These are phyloP conservation scores for Drosophila nannoptera DNA, from an alignment of 1,140 invertebrate genomes.

Conservation along the genomic window DNA sequence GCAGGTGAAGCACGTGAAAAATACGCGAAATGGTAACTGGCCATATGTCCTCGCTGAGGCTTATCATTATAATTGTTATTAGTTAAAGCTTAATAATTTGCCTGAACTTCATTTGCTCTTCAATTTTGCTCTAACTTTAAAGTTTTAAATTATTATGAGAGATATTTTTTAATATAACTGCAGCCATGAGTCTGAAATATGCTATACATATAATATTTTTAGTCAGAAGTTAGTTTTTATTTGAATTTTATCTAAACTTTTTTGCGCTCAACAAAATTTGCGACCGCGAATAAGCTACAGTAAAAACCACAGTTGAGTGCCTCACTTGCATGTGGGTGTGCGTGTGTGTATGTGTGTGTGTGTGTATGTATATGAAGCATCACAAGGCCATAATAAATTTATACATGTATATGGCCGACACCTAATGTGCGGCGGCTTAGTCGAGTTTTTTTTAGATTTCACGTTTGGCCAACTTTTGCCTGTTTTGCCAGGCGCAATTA, in stretches of 20 bases:
- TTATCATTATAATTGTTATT: too few relatives aligned
- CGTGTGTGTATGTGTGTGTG: slow-evolving; percentile 1
- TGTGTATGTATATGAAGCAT: slow-evolving; percentile 31
- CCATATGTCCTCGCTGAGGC: too few relatives aligned
- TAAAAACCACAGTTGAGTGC: slow-evolving; percentile 27
- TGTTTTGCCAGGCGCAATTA: slow-evolving; percentile 58
- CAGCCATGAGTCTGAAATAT: too few relatives aligned
- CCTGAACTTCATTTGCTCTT: too few relatives aligned
- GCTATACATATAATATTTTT: neutral
- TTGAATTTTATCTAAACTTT: neutral
- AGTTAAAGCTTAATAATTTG: too few relatives aligned
- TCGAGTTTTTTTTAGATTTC: slow-evolving; percentile 52
- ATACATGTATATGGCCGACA: slow-evolving; percentile 63
- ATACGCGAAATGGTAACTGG: neutral
- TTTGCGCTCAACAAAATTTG: slow-evolving; percentile 36
- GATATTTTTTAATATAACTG: too few relatives aligned
- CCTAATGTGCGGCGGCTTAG: slow-evolving; percentile 66
- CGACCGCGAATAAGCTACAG: slow-evolving; percentile 31
- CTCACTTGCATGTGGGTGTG: slow-evolving; percentile 13
- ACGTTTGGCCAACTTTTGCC: slow-evolving; percentile 37
- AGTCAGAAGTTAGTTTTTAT: slow-evolving; percentile 1
- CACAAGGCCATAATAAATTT: slow-evolving; percentile 68
- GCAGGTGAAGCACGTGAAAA: neutral
- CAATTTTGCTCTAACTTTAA: too few relatives aligned
- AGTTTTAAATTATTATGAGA: too few relatives aligned